These are phyloP conservation scores for Aphelocoma californica DNA, from an alignment of 2,797 vertebrate species.

Conservation along the genomic window DNA sequence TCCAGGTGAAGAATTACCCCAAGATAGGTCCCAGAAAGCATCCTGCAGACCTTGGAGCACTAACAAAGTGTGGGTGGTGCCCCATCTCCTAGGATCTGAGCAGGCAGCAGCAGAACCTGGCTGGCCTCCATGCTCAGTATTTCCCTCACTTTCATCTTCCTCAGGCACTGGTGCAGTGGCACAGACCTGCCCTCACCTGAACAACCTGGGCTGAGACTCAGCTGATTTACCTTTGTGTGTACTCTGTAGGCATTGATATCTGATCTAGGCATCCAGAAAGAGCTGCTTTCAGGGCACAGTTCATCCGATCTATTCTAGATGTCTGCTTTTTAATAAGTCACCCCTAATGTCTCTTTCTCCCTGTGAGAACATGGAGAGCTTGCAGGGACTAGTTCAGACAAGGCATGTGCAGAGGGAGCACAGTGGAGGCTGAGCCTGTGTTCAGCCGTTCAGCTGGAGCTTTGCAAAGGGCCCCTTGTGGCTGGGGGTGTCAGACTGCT, in stretches of 20 bases:
- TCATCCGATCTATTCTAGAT: background rate
- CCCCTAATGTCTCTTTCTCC: background rate
- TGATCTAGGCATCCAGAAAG: background rate
- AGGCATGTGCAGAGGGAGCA: background rate
- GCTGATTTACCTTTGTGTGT: background rate
- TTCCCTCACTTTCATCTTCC: background rate
- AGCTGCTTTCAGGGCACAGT: background rate
- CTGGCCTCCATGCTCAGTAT: accelerated
- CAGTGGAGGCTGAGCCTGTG: accelerated
- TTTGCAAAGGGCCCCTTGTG: background rate
- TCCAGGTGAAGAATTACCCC: background rate
- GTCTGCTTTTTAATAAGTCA: background rate
- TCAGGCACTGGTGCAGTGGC: accelerated
- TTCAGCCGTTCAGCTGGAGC: background rate
- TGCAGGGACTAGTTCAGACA: background rate
- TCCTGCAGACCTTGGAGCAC: background rate
- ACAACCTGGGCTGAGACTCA: background rate
- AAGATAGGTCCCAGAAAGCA: background rate
- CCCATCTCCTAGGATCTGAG: background rate
- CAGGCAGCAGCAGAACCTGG: background rate
- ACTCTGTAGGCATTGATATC: background rate
- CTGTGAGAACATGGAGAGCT: accelerated
- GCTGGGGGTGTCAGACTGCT: background rate
- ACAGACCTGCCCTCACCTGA: background rate
- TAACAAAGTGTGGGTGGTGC: background rate